Evolutionary conservation across 2,797 vertebrate species (phyloP).

Genomic region (Oryzias dopingdopingensis): DNA sequence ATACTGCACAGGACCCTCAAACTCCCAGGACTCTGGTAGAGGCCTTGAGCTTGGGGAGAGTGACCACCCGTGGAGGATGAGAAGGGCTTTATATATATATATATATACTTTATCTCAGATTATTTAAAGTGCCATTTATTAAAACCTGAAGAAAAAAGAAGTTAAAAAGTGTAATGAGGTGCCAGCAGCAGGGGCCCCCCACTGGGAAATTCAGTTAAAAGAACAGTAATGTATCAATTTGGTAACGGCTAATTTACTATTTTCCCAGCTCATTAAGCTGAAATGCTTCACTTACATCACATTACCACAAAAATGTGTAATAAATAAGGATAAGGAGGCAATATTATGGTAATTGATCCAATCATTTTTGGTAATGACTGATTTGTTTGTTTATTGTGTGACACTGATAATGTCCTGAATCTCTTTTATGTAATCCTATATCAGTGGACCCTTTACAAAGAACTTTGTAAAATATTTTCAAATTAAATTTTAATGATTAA

Average conservation of each 20-base stretch:
- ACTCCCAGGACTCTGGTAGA: too few species aligned
- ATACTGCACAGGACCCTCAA: too few species aligned
- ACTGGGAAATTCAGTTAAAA: constrained; percentile 38
- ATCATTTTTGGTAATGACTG: constrained; percentile 50
- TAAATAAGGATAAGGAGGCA: constrained; percentile 58
- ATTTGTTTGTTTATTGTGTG: constrained; percentile 34
- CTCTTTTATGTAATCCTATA: constrained; percentile 31
- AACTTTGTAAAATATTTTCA: not conserved
- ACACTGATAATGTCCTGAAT: constrained; percentile 23
- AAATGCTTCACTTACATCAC: constrained; percentile 55
- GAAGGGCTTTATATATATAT: too few species aligned
- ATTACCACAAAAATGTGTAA: constrained; percentile 55
- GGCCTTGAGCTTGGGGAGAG: too few species aligned
- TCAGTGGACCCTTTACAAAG: constrained; percentile 12
- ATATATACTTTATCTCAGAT: too few species aligned
- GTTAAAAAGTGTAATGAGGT: too few species aligned
- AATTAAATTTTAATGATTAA: too few species aligned
- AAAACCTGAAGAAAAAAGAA: too few species aligned
- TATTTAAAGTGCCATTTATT: too few species aligned
- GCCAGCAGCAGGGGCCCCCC: too few species aligned
- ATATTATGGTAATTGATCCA: constrained; percentile 41
- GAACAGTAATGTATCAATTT: constrained; percentile 61
- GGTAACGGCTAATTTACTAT: constrained; percentile 52
- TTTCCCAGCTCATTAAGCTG: constrained; percentile 59
- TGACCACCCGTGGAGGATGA: too few species aligned